Conservation (phyloP, 2,888 invertebrate genomes). For the Pristionchus fissidentatus region DNA sequence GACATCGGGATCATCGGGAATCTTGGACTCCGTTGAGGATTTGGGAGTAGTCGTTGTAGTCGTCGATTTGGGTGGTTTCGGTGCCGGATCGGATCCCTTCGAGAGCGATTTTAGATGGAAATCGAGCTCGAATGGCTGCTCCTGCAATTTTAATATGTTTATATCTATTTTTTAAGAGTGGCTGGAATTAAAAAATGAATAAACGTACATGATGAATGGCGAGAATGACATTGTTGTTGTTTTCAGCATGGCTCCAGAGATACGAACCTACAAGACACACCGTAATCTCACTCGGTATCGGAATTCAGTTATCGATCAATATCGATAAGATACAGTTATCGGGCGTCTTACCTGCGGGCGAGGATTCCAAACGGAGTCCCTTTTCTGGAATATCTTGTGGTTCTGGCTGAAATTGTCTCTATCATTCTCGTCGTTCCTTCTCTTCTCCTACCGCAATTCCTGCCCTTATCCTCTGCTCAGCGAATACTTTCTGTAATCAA, state of each 20-base stretch:
- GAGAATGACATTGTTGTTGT: conserved; percentile 22
- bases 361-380: neutral
- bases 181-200: neutral
- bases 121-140: conserved; percentile 26
- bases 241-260: neutral
- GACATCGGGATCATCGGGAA: neutral
- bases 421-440: no score
- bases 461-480: neutral
- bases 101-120: conserved; percentile 19
- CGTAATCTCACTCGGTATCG: no score
- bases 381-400: neutral
- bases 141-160: neutral
- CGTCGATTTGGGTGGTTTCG: neutral
- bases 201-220: conserved; percentile 9
- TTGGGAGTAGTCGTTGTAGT: neutral
- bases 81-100: neutral
- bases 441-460: neutral
- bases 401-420: neutral
- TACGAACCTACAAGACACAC: conserved; percentile 22
- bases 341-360: neutral
- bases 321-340: no score
- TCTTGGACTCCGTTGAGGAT: neutral
- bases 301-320: no score
- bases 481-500: neutral
- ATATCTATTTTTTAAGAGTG: no score